Percentiles rank a stretch among this genome's conserved stretches.
Conservation (phyloP, 2,797 vertebrate species). For the Helostoma temminkii region DNA sequence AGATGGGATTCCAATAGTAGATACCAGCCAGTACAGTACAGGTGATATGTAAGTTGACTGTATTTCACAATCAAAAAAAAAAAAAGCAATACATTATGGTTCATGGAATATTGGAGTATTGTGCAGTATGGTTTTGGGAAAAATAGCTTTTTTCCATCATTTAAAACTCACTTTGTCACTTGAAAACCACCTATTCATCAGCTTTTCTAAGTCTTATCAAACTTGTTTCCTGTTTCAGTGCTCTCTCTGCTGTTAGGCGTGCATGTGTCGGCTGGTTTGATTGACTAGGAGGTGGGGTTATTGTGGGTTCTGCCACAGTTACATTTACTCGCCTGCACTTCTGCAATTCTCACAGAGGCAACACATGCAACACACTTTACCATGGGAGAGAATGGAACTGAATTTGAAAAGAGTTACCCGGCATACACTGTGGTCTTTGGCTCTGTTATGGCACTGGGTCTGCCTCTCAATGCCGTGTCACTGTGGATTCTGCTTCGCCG, state of each 20-base stretch:
- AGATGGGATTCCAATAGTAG: neutral
- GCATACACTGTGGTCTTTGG: conserved; percentile 44
- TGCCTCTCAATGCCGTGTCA: conserved; percentile 53
- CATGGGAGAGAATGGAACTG: neutral
- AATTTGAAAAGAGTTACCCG: neutral
- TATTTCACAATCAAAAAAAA: no score
- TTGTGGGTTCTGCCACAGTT: neutral
- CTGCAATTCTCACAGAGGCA: conserved; percentile 11
- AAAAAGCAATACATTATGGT: no score
- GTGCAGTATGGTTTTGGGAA: neutral
- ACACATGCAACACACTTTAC: conserved; percentile 22
- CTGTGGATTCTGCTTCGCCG: conserved; percentile 58
- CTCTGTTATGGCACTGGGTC: conserved; percentile 32
- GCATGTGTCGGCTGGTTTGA: neutral
- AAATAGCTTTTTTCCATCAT: neutral
- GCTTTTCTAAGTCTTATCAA: neutral
- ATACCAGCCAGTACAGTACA: neutral
- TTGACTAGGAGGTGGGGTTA: neutral
- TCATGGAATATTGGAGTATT: no score
- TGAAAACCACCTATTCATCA: neutral
- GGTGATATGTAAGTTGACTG: neutral
- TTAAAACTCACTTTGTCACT: neutral
- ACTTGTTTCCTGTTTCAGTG: conserved; percentile 56
- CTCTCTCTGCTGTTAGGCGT: neutral
- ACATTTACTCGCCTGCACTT: neutral